Conservation (phyloP, 2,797 vertebrate genomes). For the Molossus alvarezi region DNA sequence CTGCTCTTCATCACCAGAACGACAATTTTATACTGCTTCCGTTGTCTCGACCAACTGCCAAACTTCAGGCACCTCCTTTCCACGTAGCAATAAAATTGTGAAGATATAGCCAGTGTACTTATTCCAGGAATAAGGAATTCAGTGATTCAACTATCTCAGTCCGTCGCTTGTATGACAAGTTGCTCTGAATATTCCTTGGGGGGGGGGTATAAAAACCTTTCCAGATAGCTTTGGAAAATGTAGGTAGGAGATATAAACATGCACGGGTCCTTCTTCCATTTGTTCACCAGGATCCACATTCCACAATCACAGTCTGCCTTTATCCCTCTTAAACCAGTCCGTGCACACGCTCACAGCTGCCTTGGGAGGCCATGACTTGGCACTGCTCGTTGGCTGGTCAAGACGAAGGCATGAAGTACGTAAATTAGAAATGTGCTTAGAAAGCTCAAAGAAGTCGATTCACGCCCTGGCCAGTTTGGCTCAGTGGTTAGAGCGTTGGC, state of each 20-base stretch:
- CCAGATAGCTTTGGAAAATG: constrained; percentile 51
- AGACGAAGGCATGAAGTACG: constrained; percentile 73
- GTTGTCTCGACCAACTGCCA: constrained; percentile 72
- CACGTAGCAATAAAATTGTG: neutral
- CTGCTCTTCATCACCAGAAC: constrained; percentile 86
- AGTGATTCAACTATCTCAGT: constrained; percentile 38
- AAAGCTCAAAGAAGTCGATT: constrained; percentile 84
- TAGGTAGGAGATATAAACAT: neutral
- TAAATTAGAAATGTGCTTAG: constrained; percentile 84
- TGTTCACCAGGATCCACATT: constrained; percentile 74
- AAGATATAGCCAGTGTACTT: neutral
- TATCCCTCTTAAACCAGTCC: constrained; percentile 37
- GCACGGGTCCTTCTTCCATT: constrained; percentile 65
- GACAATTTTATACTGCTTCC: constrained; percentile 38
- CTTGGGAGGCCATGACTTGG: constrained; percentile 60
- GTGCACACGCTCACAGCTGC: neutral
- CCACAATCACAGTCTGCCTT: constrained; percentile 78
- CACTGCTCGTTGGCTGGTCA: constrained; percentile 61
- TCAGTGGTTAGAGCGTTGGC: no score
- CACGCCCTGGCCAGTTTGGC: no score
- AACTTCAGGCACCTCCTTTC: constrained; percentile 31
- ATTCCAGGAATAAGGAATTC: constrained; percentile 66
- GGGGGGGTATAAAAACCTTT: constrained; percentile 73
- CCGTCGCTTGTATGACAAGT: constrained; percentile 69
- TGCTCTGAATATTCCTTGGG: constrained; percentile 60